Evolutionary conservation across 1,140 invertebrate species (phyloP), one percentile per base, ranked within the genome.

Genomic region (Drosophila guanche): DNA sequence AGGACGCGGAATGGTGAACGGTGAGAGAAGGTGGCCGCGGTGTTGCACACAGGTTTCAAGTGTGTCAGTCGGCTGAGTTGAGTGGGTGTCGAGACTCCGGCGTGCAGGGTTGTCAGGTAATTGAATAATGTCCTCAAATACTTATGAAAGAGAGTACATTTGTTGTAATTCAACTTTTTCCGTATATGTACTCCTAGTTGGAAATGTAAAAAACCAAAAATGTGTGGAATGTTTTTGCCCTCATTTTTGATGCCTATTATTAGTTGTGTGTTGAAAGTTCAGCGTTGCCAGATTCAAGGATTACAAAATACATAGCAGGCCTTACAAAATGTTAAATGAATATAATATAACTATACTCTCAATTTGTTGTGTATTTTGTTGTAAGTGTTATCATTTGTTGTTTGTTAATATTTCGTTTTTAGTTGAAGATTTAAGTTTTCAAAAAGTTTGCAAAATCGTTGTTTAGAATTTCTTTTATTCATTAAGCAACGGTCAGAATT

Each of bases 1-100:
- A 37, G 33, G 33, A 37, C 33, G 33, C 10, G 12, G 33, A 37
- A 37, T 10, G 33, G 10, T 12, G 33, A 37, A 33, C 8, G 33
- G 6, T 1, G 27, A 29, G 23, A 46, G 43, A 37, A 66, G 37
- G 59, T 33, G 25, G 7, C 16, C 23, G 16, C 23, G 63, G 41
- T 29, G 47, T 50, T 66, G 57, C 78, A 76, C 59, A 77, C 42
- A 61, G 66, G 78, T 72, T 77, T 80, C 72, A 62, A 80, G 78
- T 67, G 78, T 72, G 76, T 52, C 42, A 56, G 47, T 57, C 62
- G 57, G 43, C 66, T 53, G 46, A 47, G 55, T 59, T 20, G 48
- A 66, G 54, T 66, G 60, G 40, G 20, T 74, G 54, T 45, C 33
- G 33, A 12, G 33, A 12, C 56, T 50, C 29, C 48, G 50, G 22